These are phyloP conservation scores for Malacoctenus gilli DNA, from an alignment of 2,797 vertebrate species.

Conservation along the genomic window DNA sequence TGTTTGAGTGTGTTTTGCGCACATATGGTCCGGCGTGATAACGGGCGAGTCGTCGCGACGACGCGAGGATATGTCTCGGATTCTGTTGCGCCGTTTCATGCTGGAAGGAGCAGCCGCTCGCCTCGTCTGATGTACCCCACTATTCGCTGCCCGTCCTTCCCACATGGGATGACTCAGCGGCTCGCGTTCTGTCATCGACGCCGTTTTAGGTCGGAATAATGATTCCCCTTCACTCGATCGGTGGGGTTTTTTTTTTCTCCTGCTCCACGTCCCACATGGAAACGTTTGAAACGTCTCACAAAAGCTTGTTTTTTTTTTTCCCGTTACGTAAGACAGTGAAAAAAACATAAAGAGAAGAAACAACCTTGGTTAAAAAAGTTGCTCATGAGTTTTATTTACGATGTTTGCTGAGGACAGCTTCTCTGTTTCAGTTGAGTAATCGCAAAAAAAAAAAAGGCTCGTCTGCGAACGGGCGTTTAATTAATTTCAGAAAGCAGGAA, in stretches of 20 bases:
- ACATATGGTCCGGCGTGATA: conserved; percentile 32
- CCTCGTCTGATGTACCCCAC: conserved; percentile 38
- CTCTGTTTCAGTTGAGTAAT: too few species aligned
- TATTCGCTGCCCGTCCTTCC: conserved; percentile 46
- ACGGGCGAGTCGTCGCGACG: too few species aligned
- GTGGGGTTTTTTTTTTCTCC: conserved; percentile 47
- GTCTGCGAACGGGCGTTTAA: too few species aligned
- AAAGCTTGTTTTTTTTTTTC: conserved; percentile 13
- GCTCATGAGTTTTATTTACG: too few species aligned
- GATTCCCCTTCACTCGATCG: conserved; percentile 53
- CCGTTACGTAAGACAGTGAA: conserved; percentile 25
- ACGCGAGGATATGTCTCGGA: conserved; percentile 12
- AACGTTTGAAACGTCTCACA: conserved; percentile 19
- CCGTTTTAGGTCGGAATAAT: conserved; percentile 47
- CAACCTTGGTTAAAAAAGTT: too few species aligned
- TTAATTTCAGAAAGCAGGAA: too few species aligned
- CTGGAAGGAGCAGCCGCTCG: conserved; percentile 22
- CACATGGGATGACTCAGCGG: conserved; percentile 58
- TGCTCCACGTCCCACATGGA: too few species aligned
- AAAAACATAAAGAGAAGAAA: not conserved
- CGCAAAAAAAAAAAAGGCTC: too few species aligned
- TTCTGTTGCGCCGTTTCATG: conserved; percentile 15
- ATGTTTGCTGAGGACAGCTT: too few species aligned
- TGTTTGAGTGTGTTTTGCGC: conserved; percentile 7
- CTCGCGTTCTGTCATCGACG: conserved; percentile 40